These are phyloP conservation scores for Myotis findleyi DNA, from an alignment of 2,797 vertebrate genomes.

Conservation along the genomic window DNA sequence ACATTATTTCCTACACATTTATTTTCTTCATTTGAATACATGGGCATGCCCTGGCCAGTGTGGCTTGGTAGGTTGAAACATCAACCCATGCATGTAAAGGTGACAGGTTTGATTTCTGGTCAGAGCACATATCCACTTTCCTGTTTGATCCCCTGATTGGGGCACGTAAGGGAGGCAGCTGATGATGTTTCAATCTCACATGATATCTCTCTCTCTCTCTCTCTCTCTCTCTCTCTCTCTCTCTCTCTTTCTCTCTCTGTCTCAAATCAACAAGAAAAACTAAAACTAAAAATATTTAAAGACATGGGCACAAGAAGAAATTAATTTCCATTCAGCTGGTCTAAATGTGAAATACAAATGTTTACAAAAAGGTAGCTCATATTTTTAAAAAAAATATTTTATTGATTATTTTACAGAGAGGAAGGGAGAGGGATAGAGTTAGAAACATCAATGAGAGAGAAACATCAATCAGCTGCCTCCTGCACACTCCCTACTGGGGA, in stretches of 20 bases:
- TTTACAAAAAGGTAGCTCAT: not conserved
- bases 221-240: too few relatives aligned
- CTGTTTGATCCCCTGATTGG: too few relatives aligned
- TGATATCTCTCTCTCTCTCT: not conserved
- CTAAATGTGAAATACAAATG: not conserved
- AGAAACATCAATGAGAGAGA: too few relatives aligned
- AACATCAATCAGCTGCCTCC: too few relatives aligned
- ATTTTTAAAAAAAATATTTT: not conserved
- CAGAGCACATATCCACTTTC: not conserved
- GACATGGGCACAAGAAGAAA: not conserved
- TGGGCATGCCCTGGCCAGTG: not conserved
- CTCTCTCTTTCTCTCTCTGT: too few relatives aligned
- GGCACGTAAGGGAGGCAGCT: not conserved
- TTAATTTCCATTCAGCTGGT: not conserved
- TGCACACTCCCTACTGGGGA: too few relatives aligned
- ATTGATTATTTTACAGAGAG: too few relatives aligned
- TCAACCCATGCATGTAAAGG: not conserved
- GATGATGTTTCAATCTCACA: not conserved
- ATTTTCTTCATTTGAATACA: conserved; percentile 4
- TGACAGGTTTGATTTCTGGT: not conserved
- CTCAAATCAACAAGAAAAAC: not conserved
- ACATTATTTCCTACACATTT: not conserved
- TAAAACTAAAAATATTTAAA: not conserved
- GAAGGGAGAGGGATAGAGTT: too few relatives aligned
- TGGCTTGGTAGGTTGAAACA: not conserved